Base-by-base conservation (phyloP, 2,113 vertebrate species). In the Dinomys branickii region DNA sequence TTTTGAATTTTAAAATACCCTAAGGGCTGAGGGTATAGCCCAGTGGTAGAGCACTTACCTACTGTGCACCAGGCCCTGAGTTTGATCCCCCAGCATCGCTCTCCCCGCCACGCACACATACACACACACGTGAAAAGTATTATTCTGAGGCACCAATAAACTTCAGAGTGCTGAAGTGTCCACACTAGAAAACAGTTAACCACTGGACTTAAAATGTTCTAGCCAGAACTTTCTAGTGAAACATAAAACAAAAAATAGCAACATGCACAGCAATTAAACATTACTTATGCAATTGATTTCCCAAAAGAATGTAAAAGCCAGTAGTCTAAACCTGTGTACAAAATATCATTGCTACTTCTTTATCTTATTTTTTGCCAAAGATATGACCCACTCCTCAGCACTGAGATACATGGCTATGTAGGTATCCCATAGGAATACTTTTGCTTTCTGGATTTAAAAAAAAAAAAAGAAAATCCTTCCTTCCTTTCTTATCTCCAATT, bases 191-290 rank as follows among this genome's bases (percentile, higher is more conserved):
- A 93, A 86, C 71, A 5, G 20, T 63, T 92, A 82, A 54, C 38
- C 52, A 11, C 44, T 26, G 8, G 56, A 88, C 14, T 71, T 28
- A 58, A 73, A 86, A 81, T 20, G 47, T 90, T 77, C 58, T 73
- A 83, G 59, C 9, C 26, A 97, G 44, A 91, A 88, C 54, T 78
- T 96, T 61, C 26, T 44, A 80, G 88, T 78, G 30, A 83, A 95
- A 95, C 22, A 59, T 17, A 71, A 19, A 95, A 91, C 1, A 67
- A 26, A 90, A 94, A 83, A 90, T 1, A 82, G 59, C 13, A 93
- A 58, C 41, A 78, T 19, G 17, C 24, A 67, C n/a, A 50, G 82
- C 44, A 47, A 84, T 88, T 88, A 94, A 73, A 6, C 38, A 91
- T 4, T 65, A 20, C 22, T 90, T 56, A 5, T 50, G 12, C 44